phyloP scores from a whole-genome alignment of 2,113 vertebrate genomes.

The Petrocephalus zakoni region DNA sequence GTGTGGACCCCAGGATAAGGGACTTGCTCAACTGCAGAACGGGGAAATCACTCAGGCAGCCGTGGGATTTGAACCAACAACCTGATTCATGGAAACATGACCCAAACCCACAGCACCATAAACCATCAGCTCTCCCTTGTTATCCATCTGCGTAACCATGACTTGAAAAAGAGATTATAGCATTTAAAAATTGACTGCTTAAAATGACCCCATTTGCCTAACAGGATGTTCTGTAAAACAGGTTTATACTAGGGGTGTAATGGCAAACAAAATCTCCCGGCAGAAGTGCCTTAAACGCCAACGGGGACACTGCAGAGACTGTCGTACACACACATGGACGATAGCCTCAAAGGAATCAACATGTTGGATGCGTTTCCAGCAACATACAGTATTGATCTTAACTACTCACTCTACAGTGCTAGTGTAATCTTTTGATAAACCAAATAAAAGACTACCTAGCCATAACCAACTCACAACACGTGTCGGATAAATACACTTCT shows the following conservation, averaged over 20 bases:
- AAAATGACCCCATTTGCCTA: not conserved
- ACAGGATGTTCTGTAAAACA: not conserved
- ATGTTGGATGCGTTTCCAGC: not conserved
- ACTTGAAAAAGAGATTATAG: not conserved
- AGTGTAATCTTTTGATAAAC: not conserved
- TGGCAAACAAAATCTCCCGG: not conserved
- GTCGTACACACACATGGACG: not conserved
- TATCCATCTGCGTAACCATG: not conserved
- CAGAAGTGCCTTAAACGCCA: not conserved
- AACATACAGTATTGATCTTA: not conserved
- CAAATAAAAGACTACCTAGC: not conserved
- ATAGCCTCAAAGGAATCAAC: not conserved
- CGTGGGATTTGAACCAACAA: not conserved
- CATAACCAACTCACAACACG: not conserved
- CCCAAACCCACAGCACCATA: not conserved
- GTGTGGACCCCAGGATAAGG: not conserved
- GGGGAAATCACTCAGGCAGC: not conserved
- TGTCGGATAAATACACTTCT: not conserved
- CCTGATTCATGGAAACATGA: not conserved
- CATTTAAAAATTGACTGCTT: not conserved
- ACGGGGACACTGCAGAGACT: not conserved
- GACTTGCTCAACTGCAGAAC: not conserved
- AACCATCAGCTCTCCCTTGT: not conserved
- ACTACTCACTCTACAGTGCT: not conserved
- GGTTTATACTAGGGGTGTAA: not conserved